phyloP scores from a whole-genome alignment of 2,797 vertebrate genomes.

The Lerista edwardsae region DNA sequence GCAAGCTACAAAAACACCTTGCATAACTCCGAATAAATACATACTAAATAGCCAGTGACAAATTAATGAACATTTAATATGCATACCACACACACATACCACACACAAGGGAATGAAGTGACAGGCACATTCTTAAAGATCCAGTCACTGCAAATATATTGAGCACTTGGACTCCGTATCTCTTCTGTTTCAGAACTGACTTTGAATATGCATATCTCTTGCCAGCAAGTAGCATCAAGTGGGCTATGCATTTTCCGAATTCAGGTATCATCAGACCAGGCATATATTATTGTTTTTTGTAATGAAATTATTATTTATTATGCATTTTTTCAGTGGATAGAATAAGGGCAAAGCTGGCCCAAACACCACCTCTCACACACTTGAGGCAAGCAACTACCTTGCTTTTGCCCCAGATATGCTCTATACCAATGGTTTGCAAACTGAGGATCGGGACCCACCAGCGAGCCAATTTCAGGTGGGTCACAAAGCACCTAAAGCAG shows the following conservation, averaged over 20 bases:
- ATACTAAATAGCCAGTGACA: slow-evolving; percentile 24
- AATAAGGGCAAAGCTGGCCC: too few species aligned
- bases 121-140: slow-evolving; percentile 1
- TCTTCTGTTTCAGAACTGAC: not conserved
- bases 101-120: not conserved
- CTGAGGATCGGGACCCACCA: too few species aligned
- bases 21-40: slow-evolving; percentile 32
- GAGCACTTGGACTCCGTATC: not conserved
- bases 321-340: too few species aligned
- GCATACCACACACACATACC: not conserved
- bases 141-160: not conserved
- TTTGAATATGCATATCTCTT: not conserved
- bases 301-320: not conserved
- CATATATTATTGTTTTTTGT: not conserved
- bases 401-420: too few species aligned
- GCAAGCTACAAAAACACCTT: slow-evolving; percentile 24
- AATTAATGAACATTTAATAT: not conserved
- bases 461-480: too few species aligned
- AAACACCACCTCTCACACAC: too few species aligned
- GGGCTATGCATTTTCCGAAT: not conserved
- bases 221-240: not conserved
- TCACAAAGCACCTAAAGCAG: too few species aligned
- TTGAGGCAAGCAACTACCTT: too few species aligned
- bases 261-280: not conserved
- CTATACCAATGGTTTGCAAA: too few species aligned